These are phyloP conservation scores for Eidolon helvum DNA, from an alignment of 2,113 vertebrate genomes.

Conservation along the genomic window DNA sequence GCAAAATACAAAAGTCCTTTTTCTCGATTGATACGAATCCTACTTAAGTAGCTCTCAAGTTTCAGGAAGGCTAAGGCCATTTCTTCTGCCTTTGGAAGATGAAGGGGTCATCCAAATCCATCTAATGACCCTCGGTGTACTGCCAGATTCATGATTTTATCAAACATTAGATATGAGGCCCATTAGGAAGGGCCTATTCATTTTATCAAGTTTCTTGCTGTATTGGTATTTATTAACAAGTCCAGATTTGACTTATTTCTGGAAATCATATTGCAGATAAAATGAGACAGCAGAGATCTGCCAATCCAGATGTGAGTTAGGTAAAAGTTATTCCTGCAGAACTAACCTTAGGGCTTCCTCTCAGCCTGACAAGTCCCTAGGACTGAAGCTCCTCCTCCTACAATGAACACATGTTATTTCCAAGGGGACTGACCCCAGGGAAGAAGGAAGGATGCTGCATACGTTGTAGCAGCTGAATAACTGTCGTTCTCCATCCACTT, in stretches of 20 bases:
- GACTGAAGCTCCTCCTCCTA: neutral
- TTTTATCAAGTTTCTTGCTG: constrained; percentile 5
- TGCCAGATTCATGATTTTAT: neutral
- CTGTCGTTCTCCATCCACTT: neutral
- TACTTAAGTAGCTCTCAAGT: neutral
- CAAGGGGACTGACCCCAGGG: neutral
- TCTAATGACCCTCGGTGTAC: neutral
- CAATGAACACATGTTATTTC: neutral
- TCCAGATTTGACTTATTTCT: neutral
- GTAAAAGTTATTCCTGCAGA: neutral
- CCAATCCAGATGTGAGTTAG: neutral
- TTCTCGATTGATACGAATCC: neutral
- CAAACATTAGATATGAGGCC: neutral
- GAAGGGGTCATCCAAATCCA: neutral
- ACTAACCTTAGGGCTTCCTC: neutral
- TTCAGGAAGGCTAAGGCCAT: neutral
- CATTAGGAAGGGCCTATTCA: neutral
- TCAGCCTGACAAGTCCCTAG: neutral
- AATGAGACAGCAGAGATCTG: neutral
- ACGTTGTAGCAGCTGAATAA: neutral
- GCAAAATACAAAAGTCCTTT: neutral
- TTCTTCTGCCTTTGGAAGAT: neutral
- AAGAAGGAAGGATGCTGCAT: neutral
- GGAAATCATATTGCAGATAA: neutral
- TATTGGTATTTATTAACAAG: neutral